Evolutionary conservation across 2,797 vertebrate species (phyloP).

Genomic region (Crocidura indochinensis): DNA sequence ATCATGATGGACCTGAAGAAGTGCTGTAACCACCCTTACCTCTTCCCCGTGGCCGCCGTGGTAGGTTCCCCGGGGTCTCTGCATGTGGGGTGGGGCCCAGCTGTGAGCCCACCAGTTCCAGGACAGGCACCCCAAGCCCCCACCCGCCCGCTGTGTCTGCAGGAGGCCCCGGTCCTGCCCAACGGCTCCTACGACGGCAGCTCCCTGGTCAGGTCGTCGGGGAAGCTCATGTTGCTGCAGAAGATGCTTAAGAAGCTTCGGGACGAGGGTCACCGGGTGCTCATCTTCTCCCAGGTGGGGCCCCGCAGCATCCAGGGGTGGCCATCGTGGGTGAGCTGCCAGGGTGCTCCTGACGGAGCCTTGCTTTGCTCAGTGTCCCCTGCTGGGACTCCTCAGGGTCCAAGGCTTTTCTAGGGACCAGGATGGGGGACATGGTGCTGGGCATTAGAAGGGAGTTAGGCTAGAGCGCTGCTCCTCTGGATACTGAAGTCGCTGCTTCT

Average conservation of each 20-base stretch:
- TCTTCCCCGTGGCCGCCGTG: slow-evolving; percentile 96
- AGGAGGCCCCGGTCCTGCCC: slow-evolving; percentile 97
- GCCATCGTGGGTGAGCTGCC: slow-evolving; percentile 87
- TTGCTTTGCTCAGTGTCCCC: no score
- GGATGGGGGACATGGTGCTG: no score
- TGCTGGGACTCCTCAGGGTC: background rate
- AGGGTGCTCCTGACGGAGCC: no score
- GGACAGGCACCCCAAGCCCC: background rate
- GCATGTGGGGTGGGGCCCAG: no score
- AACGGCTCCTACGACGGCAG: slow-evolving; percentile 98
- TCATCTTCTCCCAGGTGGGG: slow-evolving; percentile 98
- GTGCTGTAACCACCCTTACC: slow-evolving; percentile 98
- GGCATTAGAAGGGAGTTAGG: background rate
- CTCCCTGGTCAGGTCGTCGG: slow-evolving; percentile 97
- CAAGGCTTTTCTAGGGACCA: no score
- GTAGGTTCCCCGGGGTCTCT: background rate
- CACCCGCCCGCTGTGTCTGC: background rate
- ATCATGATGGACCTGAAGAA: slow-evolving; percentile 99
- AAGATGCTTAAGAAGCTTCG: slow-evolving; percentile 98
- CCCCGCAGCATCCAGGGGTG: fast-evolving
- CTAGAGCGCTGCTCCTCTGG: no score
- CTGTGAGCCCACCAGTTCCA: background rate
- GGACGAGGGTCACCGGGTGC: slow-evolving; percentile 96
- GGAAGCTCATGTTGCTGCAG: slow-evolving; percentile 98
- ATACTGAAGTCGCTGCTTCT: background rate